Conservation (phyloP, 2,888 invertebrate species). For the Amphipyra tragopoginis region DNA sequence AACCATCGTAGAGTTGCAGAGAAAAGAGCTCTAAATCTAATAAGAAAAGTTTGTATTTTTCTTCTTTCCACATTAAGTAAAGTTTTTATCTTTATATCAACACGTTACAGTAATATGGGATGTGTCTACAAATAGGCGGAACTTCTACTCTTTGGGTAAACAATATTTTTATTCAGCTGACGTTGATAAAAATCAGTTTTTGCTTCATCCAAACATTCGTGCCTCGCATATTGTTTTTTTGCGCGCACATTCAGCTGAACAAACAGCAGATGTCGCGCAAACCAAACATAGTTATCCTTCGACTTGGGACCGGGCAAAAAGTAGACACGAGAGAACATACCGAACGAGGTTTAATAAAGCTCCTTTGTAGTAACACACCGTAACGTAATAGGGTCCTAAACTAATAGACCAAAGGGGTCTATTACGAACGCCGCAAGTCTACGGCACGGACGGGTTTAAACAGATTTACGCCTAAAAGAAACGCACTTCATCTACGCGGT, state of each 20-base stretch:
- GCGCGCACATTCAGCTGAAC: slow-evolving; percentile 76
- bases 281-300: slow-evolving; percentile 81
- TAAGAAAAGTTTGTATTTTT: slow-evolving; percentile 44
- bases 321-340: slow-evolving; percentile 65
- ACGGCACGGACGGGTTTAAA: slow-evolving; percentile 76
- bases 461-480: slow-evolving; percentile 81
- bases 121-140: slow-evolving; percentile 38
- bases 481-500: slow-evolving; percentile 66
- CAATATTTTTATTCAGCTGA: slow-evolving; percentile 64
- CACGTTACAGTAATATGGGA: slow-evolving; percentile 44
- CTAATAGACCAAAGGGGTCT: slow-evolving; percentile 80
- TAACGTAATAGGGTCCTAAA: slow-evolving; percentile 85
- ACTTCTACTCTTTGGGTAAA: slow-evolving; percentile 52
- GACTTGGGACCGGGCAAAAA: slow-evolving; percentile 70
- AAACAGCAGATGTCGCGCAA: slow-evolving; percentile 77
- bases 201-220: slow-evolving; percentile 67
- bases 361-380: slow-evolving; percentile 79
- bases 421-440: slow-evolving; percentile 70
- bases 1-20: slow-evolving; percentile 8
- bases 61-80: slow-evolving; percentile 33
- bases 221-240: slow-evolving; percentile 76
- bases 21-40: slow-evolving; percentile 35
- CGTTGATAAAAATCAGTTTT: slow-evolving; percentile 79
- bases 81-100: slow-evolving; percentile 52
- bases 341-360: slow-evolving; percentile 78